phyloP scores from a whole-genome alignment of 2,888 invertebrate species.

The Heliconius ethilla region DNA sequence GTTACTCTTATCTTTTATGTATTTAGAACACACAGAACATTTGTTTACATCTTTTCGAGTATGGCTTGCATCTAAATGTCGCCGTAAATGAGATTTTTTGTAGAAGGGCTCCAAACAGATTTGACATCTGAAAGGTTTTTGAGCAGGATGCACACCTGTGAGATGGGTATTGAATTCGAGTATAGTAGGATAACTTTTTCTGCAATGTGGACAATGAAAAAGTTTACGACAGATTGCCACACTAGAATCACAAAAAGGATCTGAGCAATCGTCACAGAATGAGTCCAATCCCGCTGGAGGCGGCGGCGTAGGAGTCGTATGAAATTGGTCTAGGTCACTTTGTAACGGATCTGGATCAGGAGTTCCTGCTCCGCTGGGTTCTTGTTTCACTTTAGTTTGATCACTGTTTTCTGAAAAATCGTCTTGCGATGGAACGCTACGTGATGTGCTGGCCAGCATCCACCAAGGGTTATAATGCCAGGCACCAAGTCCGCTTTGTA shows the following conservation, averaged over 20 bases:
- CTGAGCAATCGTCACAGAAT: slow-evolving; percentile 80
- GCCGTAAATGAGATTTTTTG: slow-evolving; percentile 76
- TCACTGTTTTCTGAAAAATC: slow-evolving; percentile 75
- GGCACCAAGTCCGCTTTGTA: slow-evolving; percentile 70
- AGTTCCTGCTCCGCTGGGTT: slow-evolving; percentile 70
- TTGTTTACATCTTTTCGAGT: slow-evolving; percentile 80
- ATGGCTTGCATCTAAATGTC: slow-evolving; percentile 78
- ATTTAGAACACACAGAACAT: slow-evolving; percentile 80
- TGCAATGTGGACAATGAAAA: slow-evolving; percentile 80
- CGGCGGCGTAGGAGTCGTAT: slow-evolving; percentile 68
- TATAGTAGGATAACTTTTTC: slow-evolving; percentile 79
- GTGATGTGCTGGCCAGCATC: slow-evolving; percentile 79
- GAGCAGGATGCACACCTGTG: slow-evolving; percentile 79
- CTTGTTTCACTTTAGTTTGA: slow-evolving; percentile 75
- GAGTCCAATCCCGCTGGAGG: slow-evolving; percentile 75
- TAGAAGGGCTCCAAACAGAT: slow-evolving; percentile 80
- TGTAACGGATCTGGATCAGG: slow-evolving; percentile 74
- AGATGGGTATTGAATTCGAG: slow-evolving; percentile 79
- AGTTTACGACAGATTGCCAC: slow-evolving; percentile 73
- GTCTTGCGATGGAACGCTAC: slow-evolving; percentile 73
- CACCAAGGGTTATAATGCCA: slow-evolving; percentile 82
- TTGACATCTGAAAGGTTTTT: slow-evolving; percentile 80
- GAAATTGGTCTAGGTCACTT: slow-evolving; percentile 66
- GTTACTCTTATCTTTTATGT: slow-evolving; percentile 81
- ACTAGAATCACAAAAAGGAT: slow-evolving; percentile 80